These are phyloP conservation scores for Conistra vaccinii DNA, from an alignment of 2,888 invertebrate genomes.

Conservation along the genomic window DNA sequence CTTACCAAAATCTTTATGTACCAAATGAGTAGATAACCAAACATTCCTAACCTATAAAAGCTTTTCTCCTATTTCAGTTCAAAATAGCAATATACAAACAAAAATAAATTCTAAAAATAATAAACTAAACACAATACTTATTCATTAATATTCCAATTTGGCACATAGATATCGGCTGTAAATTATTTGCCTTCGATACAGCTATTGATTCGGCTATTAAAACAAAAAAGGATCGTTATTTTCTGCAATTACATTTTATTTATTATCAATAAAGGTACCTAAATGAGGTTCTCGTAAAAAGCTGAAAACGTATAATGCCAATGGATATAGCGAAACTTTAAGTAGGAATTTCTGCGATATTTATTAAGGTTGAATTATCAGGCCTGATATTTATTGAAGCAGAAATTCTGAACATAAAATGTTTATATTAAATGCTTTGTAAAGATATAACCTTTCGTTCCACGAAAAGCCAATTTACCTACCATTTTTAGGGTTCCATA, in stretches of 20 bases:
- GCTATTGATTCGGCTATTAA: conserved; percentile 43
- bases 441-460: neutral
- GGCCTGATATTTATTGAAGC: conserved; percentile 12
- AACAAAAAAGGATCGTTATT: conserved; percentile 41
- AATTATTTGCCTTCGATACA: conserved; percentile 30
- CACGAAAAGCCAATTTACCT: neutral
- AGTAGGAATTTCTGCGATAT: conserved; percentile 12
- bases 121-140: conserved; percentile 4
- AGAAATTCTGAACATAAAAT: neutral
- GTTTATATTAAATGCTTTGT: neutral
- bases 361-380: conserved; percentile 20
- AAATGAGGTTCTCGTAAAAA: conserved; percentile 37
- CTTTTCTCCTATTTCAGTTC: neutral
- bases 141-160: conserved; percentile 22
- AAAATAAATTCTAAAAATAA: neutral
- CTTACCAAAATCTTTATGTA: neutral
- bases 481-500: too few relatives aligned
- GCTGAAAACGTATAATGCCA: conserved; percentile 26
- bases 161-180: neutral
- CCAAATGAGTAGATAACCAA: neutral
- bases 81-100: neutral
- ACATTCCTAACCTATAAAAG: neutral
- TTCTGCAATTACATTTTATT: conserved; percentile 44
- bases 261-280: conserved; percentile 48
- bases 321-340: conserved; percentile 27